Evolutionary conservation across 2,888 invertebrate genomes (phyloP).

Genomic region (Tetranychus piercei): DNA sequence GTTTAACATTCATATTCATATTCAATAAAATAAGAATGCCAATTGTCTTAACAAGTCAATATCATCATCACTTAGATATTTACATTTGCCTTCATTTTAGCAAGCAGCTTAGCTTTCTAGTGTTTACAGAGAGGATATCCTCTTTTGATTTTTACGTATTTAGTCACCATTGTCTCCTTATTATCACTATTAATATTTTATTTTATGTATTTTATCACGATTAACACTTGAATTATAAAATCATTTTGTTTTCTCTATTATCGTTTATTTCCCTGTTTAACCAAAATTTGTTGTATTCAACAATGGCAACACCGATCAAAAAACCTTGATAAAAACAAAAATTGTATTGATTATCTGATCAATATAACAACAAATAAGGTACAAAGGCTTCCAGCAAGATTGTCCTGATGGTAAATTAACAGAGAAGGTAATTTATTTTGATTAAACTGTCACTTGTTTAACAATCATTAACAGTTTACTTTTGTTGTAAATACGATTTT

Average conservation of each 20-base stretch:
- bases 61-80: too few species aligned
- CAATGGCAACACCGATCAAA: not conserved
- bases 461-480: not conserved
- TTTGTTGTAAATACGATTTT: too few species aligned
- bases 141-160: not conserved
- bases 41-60: too few species aligned
- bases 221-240: not conserved
- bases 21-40: too few species aligned
- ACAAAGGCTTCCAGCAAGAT: slow-evolving; percentile 99
- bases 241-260: not conserved
- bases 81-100: too few species aligned
- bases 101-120: too few species aligned
- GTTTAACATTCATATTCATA: too few species aligned
- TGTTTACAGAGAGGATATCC: too few species aligned
- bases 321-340: not conserved
- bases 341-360: not conserved
- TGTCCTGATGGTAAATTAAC: slow-evolving; percentile 89
- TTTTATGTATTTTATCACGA: not conserved
- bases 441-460: not conserved
- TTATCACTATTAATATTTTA: not conserved
- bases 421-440: slow-evolving; percentile 38
- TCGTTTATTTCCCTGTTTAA: not conserved
- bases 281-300: not conserved
- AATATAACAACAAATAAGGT: slow-evolving; percentile 41
- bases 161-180: not conserved